phyloP scores from a whole-genome alignment of 2,113 vertebrate genomes.

The Pomatorhinus ruficollis region DNA sequence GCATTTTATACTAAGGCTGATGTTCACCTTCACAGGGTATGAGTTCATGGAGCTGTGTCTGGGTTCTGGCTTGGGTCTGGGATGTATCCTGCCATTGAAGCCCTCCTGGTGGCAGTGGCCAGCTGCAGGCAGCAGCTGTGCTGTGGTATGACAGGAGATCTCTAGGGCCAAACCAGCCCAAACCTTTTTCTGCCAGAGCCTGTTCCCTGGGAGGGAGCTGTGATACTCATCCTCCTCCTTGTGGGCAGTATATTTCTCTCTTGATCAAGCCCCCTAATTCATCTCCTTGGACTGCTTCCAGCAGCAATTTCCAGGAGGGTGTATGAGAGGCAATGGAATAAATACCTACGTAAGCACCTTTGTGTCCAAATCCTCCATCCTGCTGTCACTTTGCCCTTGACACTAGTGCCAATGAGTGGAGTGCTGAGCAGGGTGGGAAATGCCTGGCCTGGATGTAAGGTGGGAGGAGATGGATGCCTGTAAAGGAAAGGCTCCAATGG shows the following conservation, averaged over 20 bases:
- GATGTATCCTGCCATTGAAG: not conserved
- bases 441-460: not conserved
- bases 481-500: accelerated
- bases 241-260: not conserved
- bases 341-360: not conserved
- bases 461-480: not conserved
- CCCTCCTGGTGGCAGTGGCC: accelerated
- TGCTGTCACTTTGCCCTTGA: not conserved
- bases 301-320: not conserved
- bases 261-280: not conserved
- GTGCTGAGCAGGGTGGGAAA: constrained; percentile 11
- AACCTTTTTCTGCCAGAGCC: not conserved
- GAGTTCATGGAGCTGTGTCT: not conserved
- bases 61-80: not conserved
- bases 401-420: accelerated
- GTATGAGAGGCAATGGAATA: not conserved
- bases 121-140: not conserved
- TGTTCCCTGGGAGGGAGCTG: not conserved
- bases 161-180: not conserved
- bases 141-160: not conserved
- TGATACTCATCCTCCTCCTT: not conserved
- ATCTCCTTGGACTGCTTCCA: not conserved
- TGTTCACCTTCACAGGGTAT: not conserved
- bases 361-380: not conserved
- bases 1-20: not conserved